phyloP scores from a whole-genome alignment of 2,797 vertebrate genomes.

The Brachyalestes nurse region DNA sequence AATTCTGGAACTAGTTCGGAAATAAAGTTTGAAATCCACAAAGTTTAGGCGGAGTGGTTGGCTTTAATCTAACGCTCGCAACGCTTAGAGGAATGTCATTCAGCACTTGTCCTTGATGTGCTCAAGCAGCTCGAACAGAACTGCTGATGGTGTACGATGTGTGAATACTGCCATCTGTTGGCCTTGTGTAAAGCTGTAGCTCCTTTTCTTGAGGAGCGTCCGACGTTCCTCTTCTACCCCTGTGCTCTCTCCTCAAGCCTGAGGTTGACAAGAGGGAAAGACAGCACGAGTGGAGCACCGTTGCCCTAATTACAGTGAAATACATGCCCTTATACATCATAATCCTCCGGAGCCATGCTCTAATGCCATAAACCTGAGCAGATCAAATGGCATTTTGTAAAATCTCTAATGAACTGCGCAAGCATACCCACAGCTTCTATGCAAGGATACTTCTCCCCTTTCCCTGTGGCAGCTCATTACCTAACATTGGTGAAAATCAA shows the following conservation, averaged over 20 bases:
- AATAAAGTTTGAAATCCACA: conserved; percentile 46
- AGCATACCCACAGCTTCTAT: conserved; percentile 59
- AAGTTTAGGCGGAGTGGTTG: conserved; percentile 29
- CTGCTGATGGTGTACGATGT: conserved; percentile 48
- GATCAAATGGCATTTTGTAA: conserved; percentile 47
- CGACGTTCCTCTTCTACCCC: conserved; percentile 32
- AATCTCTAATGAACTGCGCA: conserved; percentile 46
- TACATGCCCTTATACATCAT: conserved; percentile 47
- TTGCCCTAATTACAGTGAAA: conserved; percentile 51
- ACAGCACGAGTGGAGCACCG: conserved; percentile 18
- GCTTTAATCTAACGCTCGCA: conserved; percentile 46
- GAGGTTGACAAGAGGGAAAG: conserved; percentile 41
- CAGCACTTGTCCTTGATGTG: conserved; percentile 56
- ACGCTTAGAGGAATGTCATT: conserved; percentile 45
- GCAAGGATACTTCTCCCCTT: conserved; percentile 58
- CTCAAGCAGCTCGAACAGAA: conserved; percentile 18
- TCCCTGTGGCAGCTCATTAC: conserved; percentile 63
- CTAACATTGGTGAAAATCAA: conserved; percentile 67
- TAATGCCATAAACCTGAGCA: conserved; percentile 48
- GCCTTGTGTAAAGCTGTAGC: conserved; percentile 30
- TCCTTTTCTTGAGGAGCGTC: conserved; percentile 28
- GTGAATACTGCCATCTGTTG: conserved; percentile 78
- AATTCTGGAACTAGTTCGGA: conserved; percentile 8
- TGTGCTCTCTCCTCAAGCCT: conserved; percentile 33
- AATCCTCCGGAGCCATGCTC: conserved; percentile 37